Conservation (phyloP, 2,797 vertebrate genomes). For the Octomys mimax region DNA sequence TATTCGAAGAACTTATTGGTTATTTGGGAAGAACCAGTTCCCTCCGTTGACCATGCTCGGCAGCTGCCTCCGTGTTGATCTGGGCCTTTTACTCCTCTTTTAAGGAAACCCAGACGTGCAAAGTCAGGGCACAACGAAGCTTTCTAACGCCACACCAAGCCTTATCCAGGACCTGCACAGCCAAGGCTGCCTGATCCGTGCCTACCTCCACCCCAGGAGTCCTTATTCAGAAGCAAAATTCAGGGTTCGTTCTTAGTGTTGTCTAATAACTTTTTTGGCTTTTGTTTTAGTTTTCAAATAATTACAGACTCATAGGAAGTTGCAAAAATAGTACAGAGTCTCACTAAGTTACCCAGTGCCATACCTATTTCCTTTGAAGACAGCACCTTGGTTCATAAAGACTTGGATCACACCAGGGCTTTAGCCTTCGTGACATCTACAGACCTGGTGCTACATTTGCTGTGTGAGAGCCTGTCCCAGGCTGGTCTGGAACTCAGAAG, state of each 20-base stretch:
- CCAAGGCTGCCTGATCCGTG: accelerated
- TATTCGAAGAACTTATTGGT: no score
- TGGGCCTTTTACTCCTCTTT: background rate
- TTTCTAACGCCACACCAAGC: background rate
- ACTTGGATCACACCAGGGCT: background rate
- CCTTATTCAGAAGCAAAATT: background rate
- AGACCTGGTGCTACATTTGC: no score
- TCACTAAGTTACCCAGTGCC: background rate
- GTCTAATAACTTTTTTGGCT: background rate
- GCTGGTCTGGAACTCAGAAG: background rate
- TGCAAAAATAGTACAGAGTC: background rate
- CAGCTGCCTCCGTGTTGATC: background rate
- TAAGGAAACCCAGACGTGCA: background rate
- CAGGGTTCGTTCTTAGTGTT: background rate
- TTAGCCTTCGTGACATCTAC: accelerated
- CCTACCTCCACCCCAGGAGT: no score
- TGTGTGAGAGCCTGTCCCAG: background rate
- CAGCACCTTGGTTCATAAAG: background rate
- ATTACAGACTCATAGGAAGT: background rate
- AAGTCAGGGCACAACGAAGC: background rate
- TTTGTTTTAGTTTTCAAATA: slow-evolving; percentile 2
- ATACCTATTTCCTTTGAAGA: background rate
- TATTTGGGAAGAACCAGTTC: background rate
- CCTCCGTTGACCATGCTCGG: background rate
- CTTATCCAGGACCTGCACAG: background rate